A percentile compares a stretch with the other conserved stretches of the same genome.
Evolutionary conservation across 2,888 invertebrate species (phyloP).

Genomic region (Noctua janthe): DNA sequence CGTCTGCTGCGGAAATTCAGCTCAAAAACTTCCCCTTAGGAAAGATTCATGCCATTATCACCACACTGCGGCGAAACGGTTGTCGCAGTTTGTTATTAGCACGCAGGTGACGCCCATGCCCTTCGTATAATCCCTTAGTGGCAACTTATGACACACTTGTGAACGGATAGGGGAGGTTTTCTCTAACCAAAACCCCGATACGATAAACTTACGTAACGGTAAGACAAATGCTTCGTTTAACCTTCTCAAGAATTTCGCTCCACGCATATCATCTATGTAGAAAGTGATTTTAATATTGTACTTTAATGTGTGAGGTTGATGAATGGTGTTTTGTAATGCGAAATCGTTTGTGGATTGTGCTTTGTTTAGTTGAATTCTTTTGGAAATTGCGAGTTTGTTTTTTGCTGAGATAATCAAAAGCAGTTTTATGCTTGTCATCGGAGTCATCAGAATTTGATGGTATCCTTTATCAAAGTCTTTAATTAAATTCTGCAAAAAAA

Average conservation of each 20-base stretch:
- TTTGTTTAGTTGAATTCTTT: slow-evolving; percentile 18
- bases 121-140: slow-evolving; percentile 47
- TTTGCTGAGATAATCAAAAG: not conserved
- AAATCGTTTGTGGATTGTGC: slow-evolving; percentile 3
- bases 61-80: slow-evolving; percentile 51
- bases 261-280: slow-evolving; percentile 62
- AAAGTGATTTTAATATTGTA: slow-evolving; percentile 54
- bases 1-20: slow-evolving; percentile 32
- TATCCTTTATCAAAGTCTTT: slow-evolving; percentile 1
- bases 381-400: not conserved
- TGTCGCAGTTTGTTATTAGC: slow-evolving; percentile 58
- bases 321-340: slow-evolving; percentile 28
- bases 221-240: slow-evolving; percentile 28
- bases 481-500: not conserved
- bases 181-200: slow-evolving; percentile 37
- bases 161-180: slow-evolving; percentile 24
- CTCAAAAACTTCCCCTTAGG: slow-evolving; percentile 43
- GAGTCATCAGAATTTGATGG: not conserved
- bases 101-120: slow-evolving; percentile 52
- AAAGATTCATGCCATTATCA: slow-evolving; percentile 50
- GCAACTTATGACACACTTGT: slow-evolving; percentile 53
- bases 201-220: slow-evolving; percentile 36
- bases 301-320: slow-evolving; percentile 36
- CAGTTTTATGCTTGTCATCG: slow-evolving; percentile 6
- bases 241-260: slow-evolving; percentile 47